Conservation (phyloP, 2,888 invertebrate genomes). For the Plebejus argus region DNA sequence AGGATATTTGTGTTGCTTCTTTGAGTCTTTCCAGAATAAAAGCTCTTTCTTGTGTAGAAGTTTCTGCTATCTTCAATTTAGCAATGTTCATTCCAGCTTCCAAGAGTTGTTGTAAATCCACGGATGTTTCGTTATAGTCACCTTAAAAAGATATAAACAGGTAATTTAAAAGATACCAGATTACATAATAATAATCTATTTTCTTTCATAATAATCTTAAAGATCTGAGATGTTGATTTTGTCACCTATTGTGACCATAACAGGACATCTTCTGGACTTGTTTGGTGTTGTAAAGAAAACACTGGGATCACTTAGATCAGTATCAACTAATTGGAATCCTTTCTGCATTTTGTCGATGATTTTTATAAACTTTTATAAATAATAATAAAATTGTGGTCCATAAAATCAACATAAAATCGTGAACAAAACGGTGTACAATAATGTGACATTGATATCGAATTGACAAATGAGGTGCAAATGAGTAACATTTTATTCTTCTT, state of each 20-base stretch:
- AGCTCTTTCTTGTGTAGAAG: constrained; percentile 49
- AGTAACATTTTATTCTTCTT: neutral
- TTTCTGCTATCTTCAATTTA: constrained; percentile 51
- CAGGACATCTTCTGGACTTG: constrained; percentile 49
- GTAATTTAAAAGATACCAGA: too few species aligned
- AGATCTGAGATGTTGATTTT: too few species aligned
- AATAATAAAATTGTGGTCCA: neutral
- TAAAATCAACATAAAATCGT: constrained; percentile 32
- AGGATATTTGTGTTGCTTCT: constrained; percentile 44
- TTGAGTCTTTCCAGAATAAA: constrained; percentile 46
- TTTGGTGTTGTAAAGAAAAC: constrained; percentile 42
- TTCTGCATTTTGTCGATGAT: constrained; percentile 40
- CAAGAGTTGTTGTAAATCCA: constrained; percentile 71
- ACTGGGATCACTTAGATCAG: constrained; percentile 47
- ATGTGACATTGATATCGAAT: neutral
- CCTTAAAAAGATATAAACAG: constrained; percentile 43
- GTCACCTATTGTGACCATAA: constrained; percentile 57
- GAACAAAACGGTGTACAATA: neutral
- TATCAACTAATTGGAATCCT: constrained; percentile 43
- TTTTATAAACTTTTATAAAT: neutral
- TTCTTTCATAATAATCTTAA: too few species aligned
- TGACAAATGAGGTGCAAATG: neutral
- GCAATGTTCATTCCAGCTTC: constrained; percentile 73
- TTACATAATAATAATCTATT: too few species aligned
- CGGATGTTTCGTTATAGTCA: constrained; percentile 49